Conservation (phyloP, 1,140 invertebrate genomes). For the Bombus confusus region DNA sequence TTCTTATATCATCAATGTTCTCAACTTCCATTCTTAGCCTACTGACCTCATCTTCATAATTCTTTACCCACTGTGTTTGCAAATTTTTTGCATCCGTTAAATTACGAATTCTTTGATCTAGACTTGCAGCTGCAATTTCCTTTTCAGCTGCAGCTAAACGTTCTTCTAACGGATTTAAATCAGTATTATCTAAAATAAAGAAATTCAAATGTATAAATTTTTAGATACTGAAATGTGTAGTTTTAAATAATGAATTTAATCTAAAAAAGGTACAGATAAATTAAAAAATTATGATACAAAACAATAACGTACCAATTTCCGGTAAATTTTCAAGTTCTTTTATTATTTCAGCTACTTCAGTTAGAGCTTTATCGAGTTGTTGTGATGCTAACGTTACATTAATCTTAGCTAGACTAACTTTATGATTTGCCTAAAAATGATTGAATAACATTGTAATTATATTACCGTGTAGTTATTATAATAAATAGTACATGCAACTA, state of each 20-base stretch:
- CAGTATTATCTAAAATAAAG: conserved; percentile 83
- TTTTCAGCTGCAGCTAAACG: conserved; percentile 89
- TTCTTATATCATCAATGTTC: conserved; percentile 93
- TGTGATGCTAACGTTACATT: conserved; percentile 90
- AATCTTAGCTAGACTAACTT: conserved; percentile 94
- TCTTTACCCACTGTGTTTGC: conserved; percentile 90
- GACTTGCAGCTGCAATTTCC: conserved; percentile 87
- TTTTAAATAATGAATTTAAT: not conserved
- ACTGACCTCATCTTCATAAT: conserved; percentile 91
- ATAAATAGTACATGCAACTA: not conserved
- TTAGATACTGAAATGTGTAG: not conserved
- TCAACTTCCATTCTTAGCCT: conserved; percentile 90
- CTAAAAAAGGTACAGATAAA: not conserved
- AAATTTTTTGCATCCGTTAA: conserved; percentile 88
- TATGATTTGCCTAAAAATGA: conserved; percentile 84
- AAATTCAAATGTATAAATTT: conserved; percentile 13
- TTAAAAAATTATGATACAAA: not conserved
- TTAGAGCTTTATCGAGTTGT: conserved; percentile 91
- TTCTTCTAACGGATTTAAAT: conserved; percentile 88
- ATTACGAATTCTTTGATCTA: conserved; percentile 89
- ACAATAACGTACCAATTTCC: conserved; percentile 85
- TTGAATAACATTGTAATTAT: not conserved
- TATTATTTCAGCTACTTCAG: conserved; percentile 91
- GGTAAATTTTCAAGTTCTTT: conserved; percentile 90
- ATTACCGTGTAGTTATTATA: not conserved